Evolutionary conservation across 2,113 vertebrate species (phyloP).

Genomic region (Mesitornis unicolor): DNA sequence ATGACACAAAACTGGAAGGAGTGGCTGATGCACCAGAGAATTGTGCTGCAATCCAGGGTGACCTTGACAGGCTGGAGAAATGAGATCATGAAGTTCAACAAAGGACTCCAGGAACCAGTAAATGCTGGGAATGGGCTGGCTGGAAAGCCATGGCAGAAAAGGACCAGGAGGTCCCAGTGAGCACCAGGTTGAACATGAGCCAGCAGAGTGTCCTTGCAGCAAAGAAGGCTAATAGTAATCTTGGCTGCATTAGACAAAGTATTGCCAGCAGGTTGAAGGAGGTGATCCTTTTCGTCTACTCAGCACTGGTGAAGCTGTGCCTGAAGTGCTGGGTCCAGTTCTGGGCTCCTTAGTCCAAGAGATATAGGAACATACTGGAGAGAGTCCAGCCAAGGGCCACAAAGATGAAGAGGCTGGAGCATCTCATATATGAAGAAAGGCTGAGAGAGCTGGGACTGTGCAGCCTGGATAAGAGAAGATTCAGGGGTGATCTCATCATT

Average conservation of each 20-base stretch:
- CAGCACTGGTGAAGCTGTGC: neutral
- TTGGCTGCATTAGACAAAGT: neutral
- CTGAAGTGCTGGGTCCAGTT: neutral
- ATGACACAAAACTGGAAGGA: neutral
- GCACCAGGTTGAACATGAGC: neutral
- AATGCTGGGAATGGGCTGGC: neutral
- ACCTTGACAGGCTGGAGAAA: neutral
- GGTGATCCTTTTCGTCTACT: neutral
- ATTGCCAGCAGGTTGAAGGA: accelerated
- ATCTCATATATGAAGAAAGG: accelerated
- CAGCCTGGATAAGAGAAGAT: neutral
- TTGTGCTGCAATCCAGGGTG: accelerated
- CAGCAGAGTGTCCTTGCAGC: accelerated
- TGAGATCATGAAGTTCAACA: neutral
- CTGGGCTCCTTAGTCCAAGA: neutral
- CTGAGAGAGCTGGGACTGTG: neutral
- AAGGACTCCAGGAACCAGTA: neutral
- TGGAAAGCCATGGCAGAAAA: neutral
- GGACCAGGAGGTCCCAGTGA: neutral
- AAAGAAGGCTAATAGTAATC: neutral
- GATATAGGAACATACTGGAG: neutral
- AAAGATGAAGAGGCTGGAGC: neutral
- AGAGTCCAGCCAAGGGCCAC: neutral
- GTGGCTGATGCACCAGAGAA: neutral
- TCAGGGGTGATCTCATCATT: neutral